These are phyloP conservation scores for Gymnocephalus cernua DNA, from an alignment of 2,113 vertebrate species.

Conservation along the genomic window DNA sequence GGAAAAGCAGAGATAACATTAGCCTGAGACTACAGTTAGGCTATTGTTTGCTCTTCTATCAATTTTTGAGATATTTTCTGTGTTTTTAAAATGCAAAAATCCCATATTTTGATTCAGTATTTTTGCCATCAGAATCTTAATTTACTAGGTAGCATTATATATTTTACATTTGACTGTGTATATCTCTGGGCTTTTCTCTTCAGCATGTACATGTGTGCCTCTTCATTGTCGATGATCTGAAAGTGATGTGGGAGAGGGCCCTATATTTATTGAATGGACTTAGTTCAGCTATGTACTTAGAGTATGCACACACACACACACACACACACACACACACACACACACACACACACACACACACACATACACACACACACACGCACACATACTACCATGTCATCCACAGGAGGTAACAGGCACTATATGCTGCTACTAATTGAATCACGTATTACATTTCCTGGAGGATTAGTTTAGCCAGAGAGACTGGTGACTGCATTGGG, in stretches of 20 bases:
- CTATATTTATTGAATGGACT: constrained; percentile 48
- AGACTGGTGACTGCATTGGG: constrained; percentile 47
- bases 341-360: constrained; percentile 28
- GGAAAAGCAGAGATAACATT: constrained; percentile 57
- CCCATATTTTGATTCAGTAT: not conserved
- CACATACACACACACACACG: constrained; percentile 15
- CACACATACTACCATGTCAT: constrained; percentile 5
- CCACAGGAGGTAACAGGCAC: constrained; percentile 37
- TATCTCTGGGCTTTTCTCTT: not conserved
- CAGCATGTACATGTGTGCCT: constrained; percentile 1
- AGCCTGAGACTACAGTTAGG: constrained; percentile 1
- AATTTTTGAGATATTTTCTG: constrained; percentile 1
- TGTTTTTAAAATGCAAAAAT: constrained; percentile 22
- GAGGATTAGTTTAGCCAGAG: constrained; percentile 72
- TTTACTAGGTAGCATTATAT: not conserved
- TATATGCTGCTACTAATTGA: constrained; percentile 65
- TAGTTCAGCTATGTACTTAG: constrained; percentile 42
- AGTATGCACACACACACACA: constrained; percentile 27
- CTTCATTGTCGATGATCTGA: constrained; percentile 7
- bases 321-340: constrained; percentile 12
- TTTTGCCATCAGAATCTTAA: constrained; percentile 10
- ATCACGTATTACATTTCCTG: constrained; percentile 75
- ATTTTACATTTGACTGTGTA: not conserved
- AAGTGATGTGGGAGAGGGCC: constrained; percentile 25
- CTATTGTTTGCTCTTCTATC: constrained; percentile 30